Evolutionary conservation across 2,797 vertebrate genomes (phyloP), one percentile per base, ranked within the genome.

Genomic region (Urosaurus nigricauda): DNA sequence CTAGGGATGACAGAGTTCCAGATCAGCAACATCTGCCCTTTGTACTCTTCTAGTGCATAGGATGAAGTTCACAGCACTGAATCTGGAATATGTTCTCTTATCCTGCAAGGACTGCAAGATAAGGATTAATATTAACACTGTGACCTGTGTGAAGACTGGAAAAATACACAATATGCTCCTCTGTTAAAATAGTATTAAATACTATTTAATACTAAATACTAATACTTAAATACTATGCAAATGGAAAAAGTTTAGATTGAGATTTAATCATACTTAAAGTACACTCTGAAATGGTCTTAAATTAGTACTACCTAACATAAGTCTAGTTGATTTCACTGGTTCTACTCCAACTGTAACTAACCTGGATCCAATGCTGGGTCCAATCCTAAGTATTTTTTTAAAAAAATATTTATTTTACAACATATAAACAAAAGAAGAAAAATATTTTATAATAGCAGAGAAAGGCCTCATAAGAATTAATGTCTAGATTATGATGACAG

Each of bases 401-500:
- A 74, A 68, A 68, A 32, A 12, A 24, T 35, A 40, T 74, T 60
- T 40, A 32, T 9, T 63, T 60, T 77, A n/a, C 47, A 77, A 47
- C 74, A 63, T 74, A 60, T 51, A 37, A 24, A 51, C 16, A 80
- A 24, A 35, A 75, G 47, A 51, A 73, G 14, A 51, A 63, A 19
- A 29, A 73, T 32, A 43, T 53, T 78, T 84, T 79, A 70, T 84
- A 84, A 68, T 17, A 83, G n/a, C 80, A 68, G 73, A 51, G 60
- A 65, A 63, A 68, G 8, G 74, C 35, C n/a, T 78, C 47, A 19
- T 78, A 83, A 84, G 74, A 88, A 78, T 88, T 53, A 88, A 84
- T n/a, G 73, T 84, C 47, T 17, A 32, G 75, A 65, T 88, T 88
- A 83, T 40, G 37, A 58, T 14, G 5, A 87, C 37, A 74, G 24